Percentiles rank a stretch among this genome's conserved stretches.
These are phyloP conservation scores for Caenorhabditis angaria DNA, from an alignment of 2,888 invertebrate genomes.

Conservation along the genomic window DNA sequence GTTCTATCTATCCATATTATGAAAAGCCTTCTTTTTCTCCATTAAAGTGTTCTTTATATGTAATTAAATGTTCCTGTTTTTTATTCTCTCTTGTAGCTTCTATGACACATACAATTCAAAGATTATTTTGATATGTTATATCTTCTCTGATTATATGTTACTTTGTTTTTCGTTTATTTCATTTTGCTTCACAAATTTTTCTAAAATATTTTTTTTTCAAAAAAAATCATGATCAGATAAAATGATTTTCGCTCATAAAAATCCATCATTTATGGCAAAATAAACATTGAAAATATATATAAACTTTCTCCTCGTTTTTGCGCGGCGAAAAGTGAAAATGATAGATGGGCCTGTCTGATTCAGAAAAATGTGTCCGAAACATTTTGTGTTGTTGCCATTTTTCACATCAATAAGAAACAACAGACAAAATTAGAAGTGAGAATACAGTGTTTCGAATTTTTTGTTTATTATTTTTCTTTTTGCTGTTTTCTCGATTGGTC, in stretches of 20 bases:
- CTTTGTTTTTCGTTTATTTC: not conserved
- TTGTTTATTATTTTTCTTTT: not conserved
- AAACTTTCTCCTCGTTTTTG: constrained; percentile 26
- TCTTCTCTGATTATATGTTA: too few relatives aligned
- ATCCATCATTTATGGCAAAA: not conserved
- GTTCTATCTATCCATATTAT: constrained; percentile 3
- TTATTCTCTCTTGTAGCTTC: too few relatives aligned
- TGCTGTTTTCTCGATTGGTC: not conserved
- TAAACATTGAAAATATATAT: constrained; percentile 2
- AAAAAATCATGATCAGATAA: too few relatives aligned
- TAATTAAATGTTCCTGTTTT: too few relatives aligned
- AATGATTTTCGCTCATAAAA: not conserved
- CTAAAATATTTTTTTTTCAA: not conserved
- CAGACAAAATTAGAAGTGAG: not conserved
- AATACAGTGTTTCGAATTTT: not conserved
- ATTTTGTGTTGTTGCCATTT: constrained; percentile 1
- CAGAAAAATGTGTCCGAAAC: constrained; percentile 10
- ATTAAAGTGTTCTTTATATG: not conserved
- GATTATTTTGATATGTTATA: not conserved
- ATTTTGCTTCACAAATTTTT: not conserved
- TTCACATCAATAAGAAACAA: not conserved
- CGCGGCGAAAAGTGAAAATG: constrained; percentile 34
- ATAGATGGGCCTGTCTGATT: constrained; percentile 42
- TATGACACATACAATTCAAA: not conserved
- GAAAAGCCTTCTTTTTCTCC: not conserved